Base-by-base conservation (phyloP, 2,113 vertebrate species). In the Clarias batrachus region DNA sequence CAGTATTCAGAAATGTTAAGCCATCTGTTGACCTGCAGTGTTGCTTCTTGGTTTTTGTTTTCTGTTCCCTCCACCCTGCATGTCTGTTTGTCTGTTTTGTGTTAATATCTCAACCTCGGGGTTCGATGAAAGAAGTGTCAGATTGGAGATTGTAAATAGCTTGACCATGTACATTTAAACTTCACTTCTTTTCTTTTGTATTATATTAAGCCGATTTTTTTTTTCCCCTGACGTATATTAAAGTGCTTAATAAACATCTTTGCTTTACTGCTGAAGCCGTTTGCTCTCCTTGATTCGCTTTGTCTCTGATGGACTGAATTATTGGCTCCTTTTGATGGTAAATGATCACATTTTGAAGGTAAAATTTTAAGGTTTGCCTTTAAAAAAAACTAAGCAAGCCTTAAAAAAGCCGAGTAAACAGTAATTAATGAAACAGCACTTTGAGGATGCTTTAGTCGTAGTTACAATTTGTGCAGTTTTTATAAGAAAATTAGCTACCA, bases 231-330 rank as follows among this genome's bases (percentile, higher is more conserved):
- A 95, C 97, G 96, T 97, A 98, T 98, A 98, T 97, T 96, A 97
- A 98, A 98, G 96, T 97, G 96, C 97, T 98, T 97, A 99, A 99
- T 99, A 99, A 99, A 99, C 98, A 97, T 98, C 98, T 98, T 98
- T 98, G 98, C 98, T 97, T 98, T 98, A 97, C 96, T 96, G 96
- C 96, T 92, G 92, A 93, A 92, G 91, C 74, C 48, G 52, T 81
- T 77, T 62, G 56, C 33, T 70, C 30, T 86, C 37, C 57, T 86
- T 81, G n/a, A 74, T 81, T 87, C 23, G 3, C 30, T 21, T 8
- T n/a, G 23, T 76, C 25, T 27, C 25, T 74, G 71, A 48, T 41
- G 59, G 12, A 78, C 19, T 54, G 74, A 16, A 71, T 66, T 17
- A 33, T 37, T 71, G 66, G 66, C 14, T 33, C 2, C 7, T 10